Evolutionary conservation across 23 tunicate genomes (phyloP), one percentile per base, ranked within the genome.

Genomic region (Trididemnum miniatum): DNA sequence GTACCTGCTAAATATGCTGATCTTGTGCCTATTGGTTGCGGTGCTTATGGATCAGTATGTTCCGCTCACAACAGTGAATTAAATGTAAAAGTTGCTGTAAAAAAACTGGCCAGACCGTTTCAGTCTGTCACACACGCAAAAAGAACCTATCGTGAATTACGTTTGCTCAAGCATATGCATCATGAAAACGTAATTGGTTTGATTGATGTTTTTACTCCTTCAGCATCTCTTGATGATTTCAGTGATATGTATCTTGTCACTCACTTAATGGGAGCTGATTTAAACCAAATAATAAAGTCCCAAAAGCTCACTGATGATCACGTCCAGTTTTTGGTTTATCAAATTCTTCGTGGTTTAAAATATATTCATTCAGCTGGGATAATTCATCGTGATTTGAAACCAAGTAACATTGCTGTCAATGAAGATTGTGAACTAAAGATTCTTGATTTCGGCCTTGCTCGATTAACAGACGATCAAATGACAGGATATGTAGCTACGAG

Each of bases 401-500:
- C 99, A 0, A 86, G 92, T 80, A 96, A 96, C 74, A 96, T 96
- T 57, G 99, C 99, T 35, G 99, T 96, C 20, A 96, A 96, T 74
- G 99, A 96, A 81, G 99, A 96, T 57, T 96, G 99, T 64, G 99
- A 96, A 71, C 75, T 96, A 54, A 87, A 92, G 52, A 96, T 96
- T 54, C 89, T 96, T 12, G 99, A 96, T 75, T 96, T 96, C 40
- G 99, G 99, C 12, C 69, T 96, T 59, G 99, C 99, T 20, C 51
- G 99, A n/a, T 83, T 92, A 7, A 88, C 99, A 9, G 96, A 96
- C 82, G 99, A 96, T 63, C 99, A 96, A 71, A 96, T 96, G 99
- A 96, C 99, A 20, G 99, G 99, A 22, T 96, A 96, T 82, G 99
- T 96, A 0, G 99, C 99, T 23, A 96, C 99, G 1, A 78, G 99